A percentile compares a stretch with the other conserved stretches of the same genome.
phyloP scores from a whole-genome alignment of 2,113 vertebrate genomes.

The Eurystomus gularis region DNA sequence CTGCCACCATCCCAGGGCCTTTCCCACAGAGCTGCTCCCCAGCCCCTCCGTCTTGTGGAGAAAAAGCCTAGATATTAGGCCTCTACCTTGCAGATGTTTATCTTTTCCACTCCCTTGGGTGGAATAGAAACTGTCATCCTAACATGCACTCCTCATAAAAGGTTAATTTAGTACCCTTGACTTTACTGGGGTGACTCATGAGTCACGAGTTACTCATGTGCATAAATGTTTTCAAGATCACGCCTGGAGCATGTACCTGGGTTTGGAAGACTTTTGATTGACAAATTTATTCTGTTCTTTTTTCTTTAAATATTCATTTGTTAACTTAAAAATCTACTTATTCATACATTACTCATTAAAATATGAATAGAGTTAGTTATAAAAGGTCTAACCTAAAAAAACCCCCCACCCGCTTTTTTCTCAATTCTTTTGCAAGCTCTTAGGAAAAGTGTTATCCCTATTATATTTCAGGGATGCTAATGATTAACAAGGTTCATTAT shows the following conservation, averaged over 20 bases:
- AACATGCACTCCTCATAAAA: neutral
- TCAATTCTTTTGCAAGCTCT: slow-evolving; percentile 7
- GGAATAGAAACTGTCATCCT: neutral
- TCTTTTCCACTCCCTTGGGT: neutral
- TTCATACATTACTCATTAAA: slow-evolving; percentile 67
- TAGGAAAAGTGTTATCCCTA: slow-evolving; percentile 6
- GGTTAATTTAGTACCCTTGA: slow-evolving; percentile 28
- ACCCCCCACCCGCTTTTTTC: neutral
- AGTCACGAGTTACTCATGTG: slow-evolving; percentile 50
- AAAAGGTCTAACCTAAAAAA: slow-evolving; percentile 59
- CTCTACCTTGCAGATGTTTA: neutral
- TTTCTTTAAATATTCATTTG: slow-evolving; percentile 67
- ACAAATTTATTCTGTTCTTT: slow-evolving; percentile 63
- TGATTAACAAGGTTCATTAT: slow-evolving; percentile 50
- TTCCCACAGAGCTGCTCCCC: neutral
- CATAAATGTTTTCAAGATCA: slow-evolving; percentile 61
- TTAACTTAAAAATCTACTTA: slow-evolving; percentile 61
- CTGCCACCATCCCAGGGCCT: neutral
- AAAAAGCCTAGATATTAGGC: neutral
- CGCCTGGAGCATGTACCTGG: slow-evolving; percentile 46
- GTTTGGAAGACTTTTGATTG: slow-evolving; percentile 59
- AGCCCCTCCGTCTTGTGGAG: neutral
- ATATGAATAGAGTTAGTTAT: slow-evolving; percentile 64
- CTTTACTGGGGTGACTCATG: slow-evolving; percentile 37
- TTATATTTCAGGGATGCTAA: slow-evolving; percentile 27